Base-by-base conservation (phyloP, 2,113 vertebrate species). In the Callospermophilus lateralis region DNA sequence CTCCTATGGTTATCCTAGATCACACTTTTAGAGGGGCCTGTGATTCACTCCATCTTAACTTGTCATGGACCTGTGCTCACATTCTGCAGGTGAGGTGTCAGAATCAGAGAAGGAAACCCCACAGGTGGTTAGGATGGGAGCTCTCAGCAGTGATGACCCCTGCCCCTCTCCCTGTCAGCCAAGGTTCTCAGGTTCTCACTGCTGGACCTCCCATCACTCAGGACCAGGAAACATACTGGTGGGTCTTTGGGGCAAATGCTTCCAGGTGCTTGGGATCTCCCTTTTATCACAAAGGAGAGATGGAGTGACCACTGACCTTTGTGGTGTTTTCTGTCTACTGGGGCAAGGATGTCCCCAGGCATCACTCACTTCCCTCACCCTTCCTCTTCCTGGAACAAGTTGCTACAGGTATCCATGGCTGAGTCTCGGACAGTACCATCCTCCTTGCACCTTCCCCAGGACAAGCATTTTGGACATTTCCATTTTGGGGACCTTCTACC, bases 271-370 rank as follows among this genome's bases (percentile, higher is more conserved):
- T 32, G 4, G n/a, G 39, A 4, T 26, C 20, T 89, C 26, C 9
- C 8, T 13, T 89, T 85, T 51, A 24, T 22, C 28, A 73, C 22
- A 13, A 12, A 67, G 74, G 8, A 53, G 16, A 17, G 8, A 15
- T 32, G 0, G 1, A 17, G 19, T 6, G 13, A 9, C 76, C 1
- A 0, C 3, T 24, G 73, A 19, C 1, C 8, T 37, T 53, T 51
- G 16, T 8, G 51, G 42, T 84, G 37, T 34, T 63, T 6, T 30
- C 22, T 61, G 37, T 70, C 6, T 65, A 13, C 2, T 19, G 55
- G 24, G 24, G 1, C 26, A 8, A 1, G 12, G 30, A 55, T 39
- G 12, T 19, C 2, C 51, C 28, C 6, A 6, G 28, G 30, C 32
- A 6, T 51, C 11, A 1, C 9, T 16, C 17, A 13, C 8, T 13